Conservation (phyloP, 2,888 invertebrate genomes). For the Petrolisthes manimaculis region DNA sequence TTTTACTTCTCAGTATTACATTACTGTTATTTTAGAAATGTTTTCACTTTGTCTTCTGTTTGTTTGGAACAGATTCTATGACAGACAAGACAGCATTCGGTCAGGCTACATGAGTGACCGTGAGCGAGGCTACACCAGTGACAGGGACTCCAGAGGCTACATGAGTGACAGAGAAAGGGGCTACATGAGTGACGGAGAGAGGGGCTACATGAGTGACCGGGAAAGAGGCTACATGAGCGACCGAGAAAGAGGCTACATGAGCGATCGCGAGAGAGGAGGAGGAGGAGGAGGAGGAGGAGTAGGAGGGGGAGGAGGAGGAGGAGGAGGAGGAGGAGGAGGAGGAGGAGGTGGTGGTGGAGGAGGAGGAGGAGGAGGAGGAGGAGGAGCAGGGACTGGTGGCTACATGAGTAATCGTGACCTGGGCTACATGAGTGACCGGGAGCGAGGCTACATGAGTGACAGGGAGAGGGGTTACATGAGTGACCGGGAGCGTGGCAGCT, state of each 20-base stretch:
- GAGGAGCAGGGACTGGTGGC: background rate
- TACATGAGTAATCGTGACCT: conserved; percentile 57
- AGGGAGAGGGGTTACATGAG: conserved; percentile 65
- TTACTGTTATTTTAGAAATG: background rate
- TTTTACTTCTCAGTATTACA: background rate
- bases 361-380: conserved; percentile 14
- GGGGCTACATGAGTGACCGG: conserved; percentile 61
- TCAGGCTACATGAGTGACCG: conserved; percentile 90
- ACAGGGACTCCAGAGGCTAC: conserved; percentile 72
- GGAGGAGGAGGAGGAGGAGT: background rate
- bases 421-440: conserved; percentile 87
- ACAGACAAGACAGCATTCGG: conserved; percentile 88
- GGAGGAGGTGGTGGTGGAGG: background rate
- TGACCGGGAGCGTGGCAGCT: conserved; percentile 74
- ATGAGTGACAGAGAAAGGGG: conserved; percentile 81
- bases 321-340: background rate
- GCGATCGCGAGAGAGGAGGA: background rate
- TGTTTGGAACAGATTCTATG: conserved; percentile 54
- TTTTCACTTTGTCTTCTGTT: background rate
- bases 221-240: conserved; percentile 61
- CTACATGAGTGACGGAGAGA: conserved; percentile 82
- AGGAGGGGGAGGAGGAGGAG: background rate
- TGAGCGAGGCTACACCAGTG: conserved; percentile 66
- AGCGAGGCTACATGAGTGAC: conserved; percentile 66
- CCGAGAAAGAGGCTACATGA: background rate